Evolutionary conservation across 1,140 invertebrate species (phyloP), one percentile per base, ranked within the genome.

Genomic region (Trigoniulus corallinus): DNA sequence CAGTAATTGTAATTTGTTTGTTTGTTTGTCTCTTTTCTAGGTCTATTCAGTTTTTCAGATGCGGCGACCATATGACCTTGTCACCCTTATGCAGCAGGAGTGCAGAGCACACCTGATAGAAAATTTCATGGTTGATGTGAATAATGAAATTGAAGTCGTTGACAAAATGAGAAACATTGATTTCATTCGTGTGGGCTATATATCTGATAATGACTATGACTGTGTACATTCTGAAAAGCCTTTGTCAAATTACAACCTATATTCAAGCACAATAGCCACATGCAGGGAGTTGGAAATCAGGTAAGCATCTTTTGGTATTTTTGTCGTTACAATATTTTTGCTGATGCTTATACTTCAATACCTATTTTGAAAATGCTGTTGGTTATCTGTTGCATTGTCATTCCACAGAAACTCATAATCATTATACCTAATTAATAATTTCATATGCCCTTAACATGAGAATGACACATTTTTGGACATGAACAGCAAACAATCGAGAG

Each of bases 11-110:
- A n/a, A n/a, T n/a, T n/a, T n/a, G n/a, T n/a, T n/a, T n/a, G n/a
- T n/a, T n/a, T n/a, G n/a, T n/a, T n/a, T n/a, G n/a, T n/a, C n/a
- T n/a, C n/a, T 37, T 54, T 62, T 64, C 39, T 58, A 75, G 73
- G 59, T 67, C 57, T 72, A 88, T 60, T 84, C 84, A 3, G 76
- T 82, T 1, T 88, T 82, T 68, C 76, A 81, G 65, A 69, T 89
- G 65, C 74, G 76, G 34, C 69, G 78, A 48, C 82, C 84, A 0
- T 77, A 87, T 62, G 84, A 91, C 65, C 67, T 92, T 23, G 64
- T 88, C 42, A 78, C 79, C 0, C 78, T 91, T 62, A 65, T 88
- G 58, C 80, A 86, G 26, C 86, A 91, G 70, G 85, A 88, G 59
- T 74, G 77, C 47, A 64, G 79, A 23, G 74, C 75, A 58, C 67